Base-by-base conservation (phyloP, 1,140 invertebrate genomes). In the Aphaenogaster ashmeadi region DNA sequence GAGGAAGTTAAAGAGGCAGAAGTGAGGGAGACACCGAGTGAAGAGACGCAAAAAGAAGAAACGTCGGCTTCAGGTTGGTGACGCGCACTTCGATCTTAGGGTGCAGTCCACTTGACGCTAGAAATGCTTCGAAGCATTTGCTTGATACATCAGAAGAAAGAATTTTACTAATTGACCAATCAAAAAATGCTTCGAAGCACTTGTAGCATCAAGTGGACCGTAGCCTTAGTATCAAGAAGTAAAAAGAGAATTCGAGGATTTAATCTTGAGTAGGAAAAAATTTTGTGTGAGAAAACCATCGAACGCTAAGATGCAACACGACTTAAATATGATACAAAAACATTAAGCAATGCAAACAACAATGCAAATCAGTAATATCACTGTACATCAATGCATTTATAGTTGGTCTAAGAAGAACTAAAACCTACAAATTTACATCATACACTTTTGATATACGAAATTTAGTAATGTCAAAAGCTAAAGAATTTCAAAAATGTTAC, bases 41-140 rank as follows among this genome's bases (percentile, higher is more conserved):
- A 86, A 56, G 44, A 81, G 77, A 88, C 58, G 64, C 91, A 87
- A 90, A 92, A 78, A 27, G 75, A 85, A 60, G 89, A 92, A 86
- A 88, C 71, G 88, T 66, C 81, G 36, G 89, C 91, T 88, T 87
- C 90, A 94, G 94, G 94, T 93, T 71, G 58, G 90, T 85, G 88
- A 90, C 9, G 62, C 38, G 78, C n/a, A 52, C 8, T 69, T 67
- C 15, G n/a, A 54, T 27, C 27, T 27, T 27, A 27, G 27, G 27
- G 27, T 27, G 27, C 27, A 27, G 27, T 27, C 27, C 27, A 27
- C 27, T 27, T 27, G 27, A 27, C 27, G 27, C 27, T 27, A 27
- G 0, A 27, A 27, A 27, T 27, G 27, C 27, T 27, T 27, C 27
- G 27, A 27, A 27, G 27, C 27, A 27, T 27, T 27, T 27, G 27